Conservation (phyloP, 2,888 invertebrate species). For the Hylaea fasciaria region DNA sequence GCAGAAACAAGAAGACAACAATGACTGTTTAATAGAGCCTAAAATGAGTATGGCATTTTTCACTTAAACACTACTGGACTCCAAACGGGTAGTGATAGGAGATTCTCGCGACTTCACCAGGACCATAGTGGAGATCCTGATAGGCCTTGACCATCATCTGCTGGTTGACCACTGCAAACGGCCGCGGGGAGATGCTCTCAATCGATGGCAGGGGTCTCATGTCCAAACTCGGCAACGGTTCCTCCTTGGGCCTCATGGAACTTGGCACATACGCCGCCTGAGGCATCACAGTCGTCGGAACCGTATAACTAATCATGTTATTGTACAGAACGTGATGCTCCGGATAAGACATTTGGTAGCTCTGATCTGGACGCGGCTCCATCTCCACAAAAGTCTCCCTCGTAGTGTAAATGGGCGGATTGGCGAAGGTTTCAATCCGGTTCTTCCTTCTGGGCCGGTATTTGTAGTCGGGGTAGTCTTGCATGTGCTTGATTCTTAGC, state of each 20-base stretch:
- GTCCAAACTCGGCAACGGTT: constrained; percentile 65
- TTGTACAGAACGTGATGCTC: constrained; percentile 78
- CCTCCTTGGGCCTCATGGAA: constrained; percentile 71
- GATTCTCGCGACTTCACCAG: constrained; percentile 75
- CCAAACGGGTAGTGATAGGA: constrained; percentile 80
- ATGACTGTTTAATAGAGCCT: constrained; percentile 32
- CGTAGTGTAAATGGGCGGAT: constrained; percentile 62
- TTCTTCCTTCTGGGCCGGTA: constrained; percentile 87
- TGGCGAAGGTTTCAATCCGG: constrained; percentile 71
- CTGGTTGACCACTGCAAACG: constrained; percentile 77
- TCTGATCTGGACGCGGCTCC: constrained; percentile 68
- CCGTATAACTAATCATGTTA: constrained; percentile 74
- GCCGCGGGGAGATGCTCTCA: constrained; percentile 79
- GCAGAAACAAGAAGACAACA: constrained; percentile 24
- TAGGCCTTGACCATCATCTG: constrained; percentile 83
- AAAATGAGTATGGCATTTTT: constrained; percentile 19
- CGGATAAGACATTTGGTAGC: constrained; percentile 70
- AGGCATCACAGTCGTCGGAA: constrained; percentile 61
- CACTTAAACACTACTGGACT: constrained; percentile 59
- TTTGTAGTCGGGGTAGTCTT: constrained; percentile 89
- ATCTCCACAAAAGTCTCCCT: constrained; percentile 71
- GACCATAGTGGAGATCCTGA: constrained; percentile 77
- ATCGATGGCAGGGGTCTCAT: constrained; percentile 76
- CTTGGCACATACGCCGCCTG: constrained; percentile 66
- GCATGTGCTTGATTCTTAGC: constrained; percentile 89